Conservation (phyloP, 1,140 invertebrate species). For the Frieseomelitta varia region DNA sequence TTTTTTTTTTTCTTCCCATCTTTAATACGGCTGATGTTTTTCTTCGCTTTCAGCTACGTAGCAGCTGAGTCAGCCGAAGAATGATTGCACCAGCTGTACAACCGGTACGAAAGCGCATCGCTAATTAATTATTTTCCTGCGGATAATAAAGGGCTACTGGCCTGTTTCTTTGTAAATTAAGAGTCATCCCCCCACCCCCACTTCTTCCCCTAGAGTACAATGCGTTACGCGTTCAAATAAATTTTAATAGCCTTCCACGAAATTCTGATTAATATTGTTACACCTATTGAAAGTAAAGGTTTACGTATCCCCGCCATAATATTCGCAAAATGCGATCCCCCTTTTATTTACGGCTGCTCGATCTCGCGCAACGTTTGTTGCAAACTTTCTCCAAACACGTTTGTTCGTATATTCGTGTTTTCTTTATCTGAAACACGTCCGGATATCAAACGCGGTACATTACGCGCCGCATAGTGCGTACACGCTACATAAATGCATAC, state of each 20-base stretch:
- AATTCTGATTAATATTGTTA: conserved; percentile 19
- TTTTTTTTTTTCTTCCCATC: conserved; percentile 19
- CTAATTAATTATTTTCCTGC: conserved; percentile 65
- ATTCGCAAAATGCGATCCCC: neutral
- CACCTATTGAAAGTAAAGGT: neutral
- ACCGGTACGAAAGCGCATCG: conserved; percentile 36
- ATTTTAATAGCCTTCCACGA: neutral
- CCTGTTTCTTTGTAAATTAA: conserved; percentile 48
- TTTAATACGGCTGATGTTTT: conserved; percentile 53
- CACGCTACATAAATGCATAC: neutral
- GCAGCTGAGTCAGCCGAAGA: conserved; percentile 56
- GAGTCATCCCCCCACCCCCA: neutral
- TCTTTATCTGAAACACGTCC: neutral
- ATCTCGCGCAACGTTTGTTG: neutral
- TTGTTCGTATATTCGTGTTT: conserved; percentile 25
- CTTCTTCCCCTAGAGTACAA: neutral
- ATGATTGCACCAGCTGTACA: conserved; percentile 50
- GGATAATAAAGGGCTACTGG: conserved; percentile 47
- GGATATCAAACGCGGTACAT: conserved; percentile 1
- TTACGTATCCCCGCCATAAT: neutral
- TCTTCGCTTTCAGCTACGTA: conserved; percentile 30
- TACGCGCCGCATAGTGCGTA: neutral
- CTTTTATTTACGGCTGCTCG: no score
- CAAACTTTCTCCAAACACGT: conserved; percentile 16
- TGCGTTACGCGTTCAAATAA: neutral